Evolutionary conservation across 1,140 invertebrate genomes (phyloP).

Genomic region (Bathynomus jamesi): DNA sequence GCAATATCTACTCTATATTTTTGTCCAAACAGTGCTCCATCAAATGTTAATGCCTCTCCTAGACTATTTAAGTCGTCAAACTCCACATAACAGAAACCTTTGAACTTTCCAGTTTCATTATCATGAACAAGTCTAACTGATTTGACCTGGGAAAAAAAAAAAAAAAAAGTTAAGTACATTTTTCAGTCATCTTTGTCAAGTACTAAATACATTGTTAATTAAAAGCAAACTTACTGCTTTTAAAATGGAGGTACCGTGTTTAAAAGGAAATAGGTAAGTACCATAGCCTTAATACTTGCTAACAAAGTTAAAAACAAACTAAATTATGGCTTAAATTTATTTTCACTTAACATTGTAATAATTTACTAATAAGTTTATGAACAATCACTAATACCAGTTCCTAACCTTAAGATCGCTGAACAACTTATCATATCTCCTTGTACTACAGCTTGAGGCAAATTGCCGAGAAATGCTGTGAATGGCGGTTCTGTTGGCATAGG

Average conservation of each 20-base stretch:
- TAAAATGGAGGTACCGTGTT: no score
- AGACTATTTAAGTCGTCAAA: constrained; percentile 77
- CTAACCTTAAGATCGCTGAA: constrained; percentile 62
- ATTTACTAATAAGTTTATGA: no score
- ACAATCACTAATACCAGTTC: no score
- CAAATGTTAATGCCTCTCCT: constrained; percentile 66
- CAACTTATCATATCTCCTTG: constrained; percentile 84
- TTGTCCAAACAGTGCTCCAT: constrained; percentile 66
- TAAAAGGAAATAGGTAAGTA: no score
- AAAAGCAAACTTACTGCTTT: no score
- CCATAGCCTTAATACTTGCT: no score
- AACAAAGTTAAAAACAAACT: no score
- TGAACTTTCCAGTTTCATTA: constrained; percentile 84
- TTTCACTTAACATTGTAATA: no score
- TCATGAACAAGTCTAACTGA: constrained; percentile 85
- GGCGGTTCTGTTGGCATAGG: constrained; percentile 80
- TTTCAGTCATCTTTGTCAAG: no score
- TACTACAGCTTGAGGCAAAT: constrained; percentile 76
- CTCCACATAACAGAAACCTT: constrained; percentile 95
- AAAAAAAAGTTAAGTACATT: neutral
- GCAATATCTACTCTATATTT: constrained; percentile 72
- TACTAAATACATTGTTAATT: no score
- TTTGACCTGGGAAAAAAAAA: constrained; percentile 44
- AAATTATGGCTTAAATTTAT: no score
- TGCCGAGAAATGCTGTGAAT: constrained; percentile 85